A percentile compares a stretch with the other conserved stretches of the same genome.
Conservation (phyloP, 2,797 vertebrate species). For the Sciaenops ocellatus region DNA sequence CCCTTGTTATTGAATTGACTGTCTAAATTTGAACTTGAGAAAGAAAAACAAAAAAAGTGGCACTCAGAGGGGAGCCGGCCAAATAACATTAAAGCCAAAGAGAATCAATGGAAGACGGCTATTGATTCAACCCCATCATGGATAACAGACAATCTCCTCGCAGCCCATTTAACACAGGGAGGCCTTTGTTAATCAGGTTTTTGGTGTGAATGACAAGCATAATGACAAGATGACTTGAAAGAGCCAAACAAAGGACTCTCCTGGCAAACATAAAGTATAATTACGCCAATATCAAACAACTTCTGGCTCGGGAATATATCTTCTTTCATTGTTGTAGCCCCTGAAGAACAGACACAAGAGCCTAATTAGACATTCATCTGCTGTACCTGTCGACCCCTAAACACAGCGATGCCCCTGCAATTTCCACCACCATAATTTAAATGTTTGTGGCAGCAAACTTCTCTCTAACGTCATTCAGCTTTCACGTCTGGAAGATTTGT, state of each 20-base stretch:
- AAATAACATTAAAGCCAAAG: conserved; percentile 67
- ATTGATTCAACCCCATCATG: conserved; percentile 70
- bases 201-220: conserved; percentile 54
- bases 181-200: conserved; percentile 64
- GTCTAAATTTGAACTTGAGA: conserved; percentile 57
- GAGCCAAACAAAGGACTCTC: conserved; percentile 41
- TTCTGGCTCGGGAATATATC: conserved; percentile 24
- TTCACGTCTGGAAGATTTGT: conserved; percentile 53
- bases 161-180: conserved; percentile 69
- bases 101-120: conserved; percentile 67
- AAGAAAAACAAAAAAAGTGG: conserved; percentile 32
- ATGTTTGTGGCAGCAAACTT: conserved; percentile 41
- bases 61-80: conserved; percentile 43
- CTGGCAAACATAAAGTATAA: conserved; percentile 37
- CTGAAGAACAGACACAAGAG: conserved; percentile 30
- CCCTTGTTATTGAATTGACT: conserved; percentile 59
- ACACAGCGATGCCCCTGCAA: conserved; percentile 10
- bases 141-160: conserved; percentile 61
- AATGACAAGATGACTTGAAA: conserved; percentile 55
- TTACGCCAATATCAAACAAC: conserved; percentile 29
- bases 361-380: conserved; percentile 59
- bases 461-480: conserved; percentile 41
- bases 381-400: conserved; percentile 47
- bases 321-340: conserved; percentile 21
- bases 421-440: conserved; percentile 29